Base-by-base conservation (phyloP, 2,888 invertebrate genomes). In the Caenorhabditis drosophilae region DNA sequence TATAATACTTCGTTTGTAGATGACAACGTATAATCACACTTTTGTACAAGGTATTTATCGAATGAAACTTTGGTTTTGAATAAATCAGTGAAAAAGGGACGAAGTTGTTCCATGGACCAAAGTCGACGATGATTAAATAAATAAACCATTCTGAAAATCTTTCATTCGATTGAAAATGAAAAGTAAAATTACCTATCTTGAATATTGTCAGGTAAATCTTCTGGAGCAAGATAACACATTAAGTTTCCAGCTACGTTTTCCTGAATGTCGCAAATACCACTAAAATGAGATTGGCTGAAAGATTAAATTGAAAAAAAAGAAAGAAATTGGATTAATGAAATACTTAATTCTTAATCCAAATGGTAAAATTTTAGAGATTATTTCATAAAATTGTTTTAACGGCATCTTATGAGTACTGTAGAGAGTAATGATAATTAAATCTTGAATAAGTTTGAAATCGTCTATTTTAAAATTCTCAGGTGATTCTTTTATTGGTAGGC, bases 1-100 rank as follows among this genome's bases (percentile, higher is more conserved):
- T 66, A 66, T 11, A 52, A 26, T 34, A 66, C 35, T 22, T 60
- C 56, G 40, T 57, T 57, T n/a, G 36, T 36, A 7, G 51, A 56
- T 6, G 56, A 50, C 15, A 66, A n/a, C 0, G 66, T 52, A 16
- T 66, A 66, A 12, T 66, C 56, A 34, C 60, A 66, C 20, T 66
- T 60, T 22, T 56, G 53, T 27, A 66, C 66, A n/a, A 66, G 48
- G 35, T 40, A 66, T 25, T 60, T 59, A 16, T 66, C 66, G 27
- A 66, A 66, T n/a, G 66, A 12, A 1, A 66, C 56, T 45, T 60
- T 60, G 4, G 57, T 53, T 22, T 66, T 66, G 66, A 51, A 56
- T 4, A 66, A 12, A 36, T 66, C 66, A 12, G 20, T 31, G 16
- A 66, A 66, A 38, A 53, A 66, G 15, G 59, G 60, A 3, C 66